phyloP scores from a whole-genome alignment of 2,113 vertebrate species.

The Ariopsis seemanni region DNA sequence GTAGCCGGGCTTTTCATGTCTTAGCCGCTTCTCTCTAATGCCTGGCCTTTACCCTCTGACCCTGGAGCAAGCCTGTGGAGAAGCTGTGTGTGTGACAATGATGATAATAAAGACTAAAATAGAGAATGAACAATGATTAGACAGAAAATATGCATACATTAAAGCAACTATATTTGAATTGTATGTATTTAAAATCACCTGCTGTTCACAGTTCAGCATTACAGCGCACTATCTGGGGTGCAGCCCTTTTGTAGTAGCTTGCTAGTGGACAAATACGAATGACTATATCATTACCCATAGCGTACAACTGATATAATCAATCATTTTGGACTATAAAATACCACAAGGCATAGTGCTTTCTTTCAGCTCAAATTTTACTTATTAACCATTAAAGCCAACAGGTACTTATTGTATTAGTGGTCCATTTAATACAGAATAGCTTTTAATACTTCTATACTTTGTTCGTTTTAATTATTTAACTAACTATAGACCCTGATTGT shows the following conservation, averaged over 20 bases:
- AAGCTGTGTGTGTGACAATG: conserved; percentile 26
- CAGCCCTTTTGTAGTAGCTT: not conserved
- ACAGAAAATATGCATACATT: not conserved
- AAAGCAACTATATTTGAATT: not conserved
- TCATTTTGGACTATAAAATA: not conserved
- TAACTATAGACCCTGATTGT: not conserved
- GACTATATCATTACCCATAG: not conserved
- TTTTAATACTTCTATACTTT: not conserved
- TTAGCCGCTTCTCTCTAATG: conserved; percentile 43
- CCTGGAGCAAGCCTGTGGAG: conserved; percentile 16
- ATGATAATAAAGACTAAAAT: not conserved
- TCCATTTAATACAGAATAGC: not conserved
- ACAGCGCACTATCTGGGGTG: not conserved
- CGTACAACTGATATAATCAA: not conserved
- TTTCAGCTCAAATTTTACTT: not conserved
- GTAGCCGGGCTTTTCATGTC: conserved; percentile 56
- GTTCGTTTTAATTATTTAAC: not conserved
- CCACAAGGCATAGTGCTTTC: not conserved
- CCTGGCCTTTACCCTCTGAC: conserved; percentile 35
- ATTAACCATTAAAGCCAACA: not conserved
- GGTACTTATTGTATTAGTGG: not conserved
- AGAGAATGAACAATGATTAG: not conserved
- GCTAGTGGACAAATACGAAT: not conserved
- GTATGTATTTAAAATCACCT: not conserved
- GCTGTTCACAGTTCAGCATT: not conserved